Conservation (phyloP, 2,113 vertebrate species). For the Zingel zingel region DNA sequence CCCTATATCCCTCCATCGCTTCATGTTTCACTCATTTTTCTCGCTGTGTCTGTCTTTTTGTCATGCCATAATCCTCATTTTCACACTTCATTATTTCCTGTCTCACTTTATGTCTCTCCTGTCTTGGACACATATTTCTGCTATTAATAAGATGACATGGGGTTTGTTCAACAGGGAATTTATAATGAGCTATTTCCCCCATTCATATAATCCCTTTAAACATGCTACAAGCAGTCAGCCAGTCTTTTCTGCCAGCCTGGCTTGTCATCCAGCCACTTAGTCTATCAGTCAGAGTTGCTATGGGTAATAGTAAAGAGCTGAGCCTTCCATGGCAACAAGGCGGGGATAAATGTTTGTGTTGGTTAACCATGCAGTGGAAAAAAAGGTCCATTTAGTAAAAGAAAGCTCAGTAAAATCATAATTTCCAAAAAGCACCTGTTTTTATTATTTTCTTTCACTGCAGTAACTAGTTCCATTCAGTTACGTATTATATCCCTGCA, state of each 20-base stretch:
- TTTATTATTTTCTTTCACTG: conserved; percentile 14
- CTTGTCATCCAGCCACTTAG: conserved; percentile 60
- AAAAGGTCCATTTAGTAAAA: conserved; percentile 6
- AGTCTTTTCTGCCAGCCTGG: conserved; percentile 48
- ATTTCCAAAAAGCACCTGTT: neutral
- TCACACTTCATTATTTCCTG: neutral
- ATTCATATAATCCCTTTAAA: conserved; percentile 67
- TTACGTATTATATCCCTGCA: neutral
- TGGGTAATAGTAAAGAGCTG: conserved; percentile 51
- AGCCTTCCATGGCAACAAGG: conserved; percentile 73
- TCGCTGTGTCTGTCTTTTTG: neutral
- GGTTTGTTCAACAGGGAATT: conserved; percentile 48
- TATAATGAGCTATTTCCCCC: conserved; percentile 51
- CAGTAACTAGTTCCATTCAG: neutral
- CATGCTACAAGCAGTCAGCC: conserved; percentile 37
- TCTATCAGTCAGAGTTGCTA: conserved; percentile 58
- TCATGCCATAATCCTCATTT: conserved; percentile 11
- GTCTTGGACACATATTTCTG: conserved; percentile 1
- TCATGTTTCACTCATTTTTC: neutral
- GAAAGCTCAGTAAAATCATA: conserved; percentile 4
- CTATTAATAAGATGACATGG: conserved; percentile 28
- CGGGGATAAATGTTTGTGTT: conserved; percentile 62
- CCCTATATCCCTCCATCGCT: neutral
- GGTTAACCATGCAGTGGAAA: conserved; percentile 38
- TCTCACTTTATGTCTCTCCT: neutral